These are phyloP conservation scores for Drosophila subobscura DNA, from an alignment of 1,140 invertebrate genomes.

Conservation along the genomic window DNA sequence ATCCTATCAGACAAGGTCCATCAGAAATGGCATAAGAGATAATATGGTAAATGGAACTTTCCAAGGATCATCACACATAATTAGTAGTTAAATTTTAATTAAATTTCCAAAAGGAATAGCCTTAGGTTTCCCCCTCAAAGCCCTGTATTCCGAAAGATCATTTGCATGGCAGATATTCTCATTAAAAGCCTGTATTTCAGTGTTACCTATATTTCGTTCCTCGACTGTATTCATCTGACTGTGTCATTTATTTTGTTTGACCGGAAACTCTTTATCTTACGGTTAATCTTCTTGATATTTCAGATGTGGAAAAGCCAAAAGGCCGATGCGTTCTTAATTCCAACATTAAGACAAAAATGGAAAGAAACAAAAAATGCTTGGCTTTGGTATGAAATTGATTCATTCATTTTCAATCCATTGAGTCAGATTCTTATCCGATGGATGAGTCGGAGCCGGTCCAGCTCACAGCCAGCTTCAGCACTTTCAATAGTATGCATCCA, in stretches of 20 bases:
- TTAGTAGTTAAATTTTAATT: too few relatives aligned
- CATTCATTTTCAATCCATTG: constrained; percentile 64
- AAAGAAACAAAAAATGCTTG: constrained; percentile 25
- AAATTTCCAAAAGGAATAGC: too few relatives aligned
- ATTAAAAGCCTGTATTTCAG: neutral
- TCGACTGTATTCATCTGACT: constrained; percentile 45
- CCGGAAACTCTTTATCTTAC: constrained; percentile 75
- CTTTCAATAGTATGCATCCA: constrained; percentile 28
- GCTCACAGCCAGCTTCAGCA: constrained; percentile 22
- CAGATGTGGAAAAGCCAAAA: constrained; percentile 58
- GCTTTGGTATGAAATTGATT: constrained; percentile 62
- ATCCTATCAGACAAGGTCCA: too few relatives aligned
- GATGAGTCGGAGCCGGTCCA: constrained; percentile 24
- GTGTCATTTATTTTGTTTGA: constrained; percentile 66
- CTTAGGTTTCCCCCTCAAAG: too few relatives aligned
- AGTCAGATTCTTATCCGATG: constrained; percentile 49
- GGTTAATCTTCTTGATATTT: constrained; percentile 75
- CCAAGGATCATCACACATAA: too few relatives aligned
- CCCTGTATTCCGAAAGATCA: too few relatives aligned
- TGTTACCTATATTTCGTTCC: constrained; percentile 11
- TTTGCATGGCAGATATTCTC: too few relatives aligned
- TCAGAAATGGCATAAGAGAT: too few relatives aligned
- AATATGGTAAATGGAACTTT: too few relatives aligned
- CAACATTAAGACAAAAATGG: constrained; percentile 56
- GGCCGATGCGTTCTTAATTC: constrained; percentile 68